These are phyloP conservation scores for Intellagama lesueurii DNA, from an alignment of 2,797 vertebrate genomes.

Conservation along the genomic window DNA sequence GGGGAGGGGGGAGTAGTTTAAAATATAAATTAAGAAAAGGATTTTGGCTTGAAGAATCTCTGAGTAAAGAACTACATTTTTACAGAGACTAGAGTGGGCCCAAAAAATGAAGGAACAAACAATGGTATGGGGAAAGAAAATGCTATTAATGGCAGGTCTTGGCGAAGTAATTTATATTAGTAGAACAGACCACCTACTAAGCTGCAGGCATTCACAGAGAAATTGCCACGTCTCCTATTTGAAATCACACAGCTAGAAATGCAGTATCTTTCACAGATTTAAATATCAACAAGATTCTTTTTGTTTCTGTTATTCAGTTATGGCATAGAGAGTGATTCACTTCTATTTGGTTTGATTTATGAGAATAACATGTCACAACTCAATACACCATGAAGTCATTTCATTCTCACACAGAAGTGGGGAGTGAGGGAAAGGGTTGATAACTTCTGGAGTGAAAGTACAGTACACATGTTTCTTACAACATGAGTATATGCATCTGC, in stretches of 20 bases:
- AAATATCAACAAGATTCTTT: slow-evolving; percentile 41
- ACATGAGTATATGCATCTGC: slow-evolving; percentile 48
- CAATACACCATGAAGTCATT: slow-evolving; percentile 53
- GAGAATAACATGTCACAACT: slow-evolving; percentile 40
- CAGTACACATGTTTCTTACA: slow-evolving; percentile 41
- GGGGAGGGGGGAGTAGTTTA: slow-evolving; percentile 50
- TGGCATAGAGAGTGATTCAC: slow-evolving; percentile 5
- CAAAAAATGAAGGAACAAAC: slow-evolving; percentile 48
- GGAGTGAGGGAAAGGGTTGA: slow-evolving; percentile 52
- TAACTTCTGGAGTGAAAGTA: slow-evolving; percentile 37
- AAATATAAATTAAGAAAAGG: slow-evolving; percentile 58
- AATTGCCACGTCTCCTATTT: slow-evolving; percentile 56
- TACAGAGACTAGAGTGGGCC: slow-evolving; percentile 46
- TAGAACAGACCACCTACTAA: slow-evolving; percentile 70
- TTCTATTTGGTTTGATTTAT: slow-evolving; percentile 43
- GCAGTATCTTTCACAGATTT: neutral
- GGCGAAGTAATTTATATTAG: slow-evolving; percentile 57
- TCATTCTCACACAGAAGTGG: slow-evolving; percentile 48
- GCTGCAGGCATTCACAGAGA: slow-evolving; percentile 45
- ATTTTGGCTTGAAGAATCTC: slow-evolving; percentile 40
- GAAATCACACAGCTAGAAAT: slow-evolving; percentile 46
- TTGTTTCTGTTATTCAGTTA: slow-evolving; percentile 35
- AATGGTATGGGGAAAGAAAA: slow-evolving; percentile 22
- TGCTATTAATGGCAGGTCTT: slow-evolving; percentile 64
- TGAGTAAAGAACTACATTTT: slow-evolving; percentile 47